phyloP scores from a whole-genome alignment of 2,797 vertebrate species.

The Zalophus californianus region DNA sequence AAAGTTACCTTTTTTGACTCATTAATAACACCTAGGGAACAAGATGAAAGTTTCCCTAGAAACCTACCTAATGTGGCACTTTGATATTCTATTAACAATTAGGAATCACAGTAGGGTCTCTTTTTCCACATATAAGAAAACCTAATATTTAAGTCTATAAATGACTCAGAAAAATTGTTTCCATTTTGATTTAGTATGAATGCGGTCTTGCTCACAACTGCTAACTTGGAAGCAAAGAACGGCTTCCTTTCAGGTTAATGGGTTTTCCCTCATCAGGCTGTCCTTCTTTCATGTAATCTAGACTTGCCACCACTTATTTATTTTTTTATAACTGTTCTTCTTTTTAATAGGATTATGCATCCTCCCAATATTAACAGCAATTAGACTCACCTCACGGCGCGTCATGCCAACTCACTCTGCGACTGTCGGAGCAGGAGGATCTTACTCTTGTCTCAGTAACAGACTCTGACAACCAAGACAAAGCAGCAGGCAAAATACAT shows the following conservation, averaged over 20 bases:
- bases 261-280: slow-evolving; percentile 65
- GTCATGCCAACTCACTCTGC: slow-evolving; percentile 63
- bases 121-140: neutral
- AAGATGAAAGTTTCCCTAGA: neutral
- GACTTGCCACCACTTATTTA: slow-evolving; percentile 46
- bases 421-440: slow-evolving; percentile 47
- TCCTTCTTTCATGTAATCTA: slow-evolving; percentile 56
- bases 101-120: neutral
- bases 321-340: slow-evolving; percentile 65
- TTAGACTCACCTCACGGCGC: slow-evolving; percentile 75
- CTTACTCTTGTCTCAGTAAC: slow-evolving; percentile 77
- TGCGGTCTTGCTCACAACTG: neutral
- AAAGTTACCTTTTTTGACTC: neutral
- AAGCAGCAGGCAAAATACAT: slow-evolving; percentile 55
- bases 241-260: slow-evolving; percentile 68
- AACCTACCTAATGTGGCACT: neutral
- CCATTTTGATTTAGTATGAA: neutral
- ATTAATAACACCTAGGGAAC: neutral
- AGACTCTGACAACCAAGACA: slow-evolving; percentile 81
- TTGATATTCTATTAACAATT: neutral
- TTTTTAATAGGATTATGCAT: slow-evolving; percentile 71
- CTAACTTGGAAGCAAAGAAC: slow-evolving; percentile 34
- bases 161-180: slow-evolving; percentile 20
- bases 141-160: slow-evolving; percentile 35
- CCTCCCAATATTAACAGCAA: slow-evolving; percentile 78